These are phyloP conservation scores for Thunnus thynnus DNA, from an alignment of 2,113 vertebrate species.

Conservation along the genomic window DNA sequence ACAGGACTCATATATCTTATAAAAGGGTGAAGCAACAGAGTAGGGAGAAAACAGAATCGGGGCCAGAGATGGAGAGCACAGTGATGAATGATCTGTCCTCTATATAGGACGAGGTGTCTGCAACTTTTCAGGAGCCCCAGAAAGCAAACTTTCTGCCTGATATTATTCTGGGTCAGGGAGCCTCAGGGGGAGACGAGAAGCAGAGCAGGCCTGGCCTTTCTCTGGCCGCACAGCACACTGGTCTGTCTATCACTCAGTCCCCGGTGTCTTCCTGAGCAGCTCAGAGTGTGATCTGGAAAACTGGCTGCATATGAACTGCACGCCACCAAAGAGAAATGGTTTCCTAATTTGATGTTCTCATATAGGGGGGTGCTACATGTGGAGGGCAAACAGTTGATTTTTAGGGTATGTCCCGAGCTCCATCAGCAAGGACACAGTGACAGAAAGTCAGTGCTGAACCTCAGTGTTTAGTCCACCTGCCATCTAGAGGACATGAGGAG, in stretches of 20 bases:
- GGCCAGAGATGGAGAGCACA: conserved; percentile 54
- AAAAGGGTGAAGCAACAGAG: conserved; percentile 16
- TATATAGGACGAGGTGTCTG: conserved; percentile 79
- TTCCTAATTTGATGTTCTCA: neutral
- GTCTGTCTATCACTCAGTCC: conserved; percentile 44
- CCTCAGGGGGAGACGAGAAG: conserved; percentile 71
- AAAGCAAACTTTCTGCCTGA: conserved; percentile 77
- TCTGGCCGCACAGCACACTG: conserved; percentile 52
- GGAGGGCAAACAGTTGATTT: neutral
- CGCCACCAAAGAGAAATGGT: neutral
- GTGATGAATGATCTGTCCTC: conserved; percentile 76
- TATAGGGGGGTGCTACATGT: neutral
- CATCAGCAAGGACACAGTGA: conserved; percentile 27
- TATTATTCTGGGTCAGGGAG: conserved; percentile 80
- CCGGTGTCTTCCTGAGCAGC: conserved; percentile 11
- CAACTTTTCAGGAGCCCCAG: conserved; percentile 79
- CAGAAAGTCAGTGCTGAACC: conserved; percentile 43
- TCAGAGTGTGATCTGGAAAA: conserved; percentile 42
- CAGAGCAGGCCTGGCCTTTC: conserved; percentile 73
- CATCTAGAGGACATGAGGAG: conserved; percentile 49
- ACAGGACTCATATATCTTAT: neutral
- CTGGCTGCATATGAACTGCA: conserved; percentile 7
- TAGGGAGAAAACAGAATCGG: conserved; percentile 53
- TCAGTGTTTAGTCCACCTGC: conserved; percentile 42
- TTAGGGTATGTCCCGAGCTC: conserved; percentile 7